A percentile compares a stretch with the other conserved stretches of the same genome.
Conservation (phyloP, 92 coral and sea anemone genomes). For the Pocillopora grandis region DNA sequence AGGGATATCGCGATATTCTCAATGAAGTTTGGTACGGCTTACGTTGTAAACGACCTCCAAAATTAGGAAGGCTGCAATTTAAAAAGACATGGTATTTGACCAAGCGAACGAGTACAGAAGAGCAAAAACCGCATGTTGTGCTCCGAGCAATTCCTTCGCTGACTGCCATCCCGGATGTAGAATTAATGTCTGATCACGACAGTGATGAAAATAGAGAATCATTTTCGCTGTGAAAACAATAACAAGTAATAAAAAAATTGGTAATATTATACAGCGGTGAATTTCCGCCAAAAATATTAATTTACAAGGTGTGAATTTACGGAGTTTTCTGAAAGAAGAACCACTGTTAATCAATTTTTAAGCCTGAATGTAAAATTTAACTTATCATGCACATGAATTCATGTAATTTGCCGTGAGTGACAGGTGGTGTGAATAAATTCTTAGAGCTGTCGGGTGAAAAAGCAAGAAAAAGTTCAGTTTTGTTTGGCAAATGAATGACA, state of each 20-base stretch:
- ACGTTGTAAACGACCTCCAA: slow-evolving; percentile 54
- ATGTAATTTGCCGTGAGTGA: not conserved
- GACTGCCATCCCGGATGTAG: slow-evolving; percentile 20
- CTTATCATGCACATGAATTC: not conserved
- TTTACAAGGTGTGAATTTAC: not conserved
- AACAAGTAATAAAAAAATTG: not conserved
- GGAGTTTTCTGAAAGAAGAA: too few species aligned
- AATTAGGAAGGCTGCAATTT: slow-evolving; percentile 7
- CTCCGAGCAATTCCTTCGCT: slow-evolving; percentile 26
- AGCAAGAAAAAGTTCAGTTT: not conserved
- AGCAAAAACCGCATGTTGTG: not conserved
- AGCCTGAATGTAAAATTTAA: not conserved
- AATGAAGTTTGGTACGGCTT: slow-evolving; percentile 55
- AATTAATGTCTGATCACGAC: slow-evolving; percentile 22
- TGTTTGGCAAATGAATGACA: too few species aligned
- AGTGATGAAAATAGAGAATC: not conserved
- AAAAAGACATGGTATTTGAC: slow-evolving; percentile 51
- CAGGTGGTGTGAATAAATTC: not conserved
- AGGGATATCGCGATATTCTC: slow-evolving; percentile 78
- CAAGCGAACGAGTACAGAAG: not conserved
- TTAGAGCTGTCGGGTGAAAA: not conserved
- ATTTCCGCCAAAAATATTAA: not conserved
- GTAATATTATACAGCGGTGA: too few species aligned
- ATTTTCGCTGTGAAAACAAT: not conserved
- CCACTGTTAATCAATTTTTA: not conserved